Evolutionary conservation across 2,888 invertebrate genomes (phyloP).

Genomic region (Tenthredo amoena): DNA sequence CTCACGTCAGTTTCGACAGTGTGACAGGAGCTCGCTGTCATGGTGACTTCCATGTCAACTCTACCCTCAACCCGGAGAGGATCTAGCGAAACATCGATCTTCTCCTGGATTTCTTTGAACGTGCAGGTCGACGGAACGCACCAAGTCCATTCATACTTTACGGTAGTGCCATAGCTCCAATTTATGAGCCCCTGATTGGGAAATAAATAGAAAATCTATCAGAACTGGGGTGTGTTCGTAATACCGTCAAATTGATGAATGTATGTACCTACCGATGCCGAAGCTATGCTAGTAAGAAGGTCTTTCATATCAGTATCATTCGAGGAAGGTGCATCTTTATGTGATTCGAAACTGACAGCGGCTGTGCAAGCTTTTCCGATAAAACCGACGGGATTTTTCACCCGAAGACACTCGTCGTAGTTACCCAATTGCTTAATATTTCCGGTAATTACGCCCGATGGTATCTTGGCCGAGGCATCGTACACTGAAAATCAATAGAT

Average conservation of each 20-base stretch:
- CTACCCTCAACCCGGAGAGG: conserved; percentile 66
- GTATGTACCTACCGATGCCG: conserved; percentile 67
- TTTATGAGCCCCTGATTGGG: conserved; percentile 21
- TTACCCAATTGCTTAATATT: conserved; percentile 86
- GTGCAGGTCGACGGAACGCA: conserved; percentile 74
- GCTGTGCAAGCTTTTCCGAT: conserved; percentile 85
- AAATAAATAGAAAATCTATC: background rate
- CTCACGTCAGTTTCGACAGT: conserved; percentile 61
- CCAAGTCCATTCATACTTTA: conserved; percentile 70
- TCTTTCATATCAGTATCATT: conserved; percentile 64
- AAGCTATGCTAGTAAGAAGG: conserved; percentile 64
- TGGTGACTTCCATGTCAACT: conserved; percentile 66
- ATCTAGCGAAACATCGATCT: conserved; percentile 66
- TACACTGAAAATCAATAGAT: conserved; percentile 81
- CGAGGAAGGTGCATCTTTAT: conserved; percentile 39
- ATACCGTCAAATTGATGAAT: background rate
- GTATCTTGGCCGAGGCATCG: conserved; percentile 87
- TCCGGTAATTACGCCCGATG: conserved; percentile 85
- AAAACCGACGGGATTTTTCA: conserved; percentile 78
- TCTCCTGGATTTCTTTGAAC: conserved; percentile 65
- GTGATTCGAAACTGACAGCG: conserved; percentile 77
- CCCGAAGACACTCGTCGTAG: conserved; percentile 85
- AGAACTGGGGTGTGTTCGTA: background rate
- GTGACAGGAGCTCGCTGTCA: conserved; percentile 66
- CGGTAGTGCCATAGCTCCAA: conserved; percentile 48